Evolutionary conservation across 2,888 invertebrate species (phyloP).

Genomic region (Perizoma flavofasciatum): DNA sequence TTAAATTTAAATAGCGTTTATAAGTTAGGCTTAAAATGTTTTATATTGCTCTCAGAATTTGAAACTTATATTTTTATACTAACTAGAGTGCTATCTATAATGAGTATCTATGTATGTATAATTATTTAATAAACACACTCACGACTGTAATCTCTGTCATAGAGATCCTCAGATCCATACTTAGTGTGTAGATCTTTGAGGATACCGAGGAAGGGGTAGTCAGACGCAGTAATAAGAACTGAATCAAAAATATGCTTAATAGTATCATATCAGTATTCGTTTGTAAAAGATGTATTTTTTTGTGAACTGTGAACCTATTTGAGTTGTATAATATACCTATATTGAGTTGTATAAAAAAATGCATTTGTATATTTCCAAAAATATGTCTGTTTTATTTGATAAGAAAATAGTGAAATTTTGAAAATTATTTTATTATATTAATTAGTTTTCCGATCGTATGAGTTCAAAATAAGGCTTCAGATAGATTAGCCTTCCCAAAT

Average conservation of each 20-base stretch:
- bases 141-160: too few species aligned
- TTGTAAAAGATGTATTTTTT: neutral
- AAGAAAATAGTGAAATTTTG: conserved; percentile 22
- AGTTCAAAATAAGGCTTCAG: conserved; percentile 9
- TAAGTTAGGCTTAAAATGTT: conserved; percentile 24
- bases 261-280: neutral
- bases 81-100: conserved; percentile 31
- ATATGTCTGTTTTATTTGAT: conserved; percentile 37
- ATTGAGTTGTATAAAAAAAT: conserved; percentile 14
- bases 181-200: too few species aligned
- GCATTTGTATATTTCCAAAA: conserved; percentile 28
- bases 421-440: too few species aligned
- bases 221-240: too few species aligned
- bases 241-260: too few species aligned
- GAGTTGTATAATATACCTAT: conserved; percentile 26
- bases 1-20: too few species aligned
- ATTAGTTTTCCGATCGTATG: too few species aligned
- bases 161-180: too few species aligned
- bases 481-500: neutral
- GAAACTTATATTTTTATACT: conserved; percentile 40
- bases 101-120: neutral
- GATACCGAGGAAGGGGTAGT: too few species aligned
- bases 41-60: conserved; percentile 20
- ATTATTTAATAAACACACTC: neutral
- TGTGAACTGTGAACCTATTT: neutral